Evolutionary conservation across 2,113 vertebrate genomes (phyloP), one percentile per base, ranked within the genome.

Genomic region (Ceyx margarethae): DNA sequence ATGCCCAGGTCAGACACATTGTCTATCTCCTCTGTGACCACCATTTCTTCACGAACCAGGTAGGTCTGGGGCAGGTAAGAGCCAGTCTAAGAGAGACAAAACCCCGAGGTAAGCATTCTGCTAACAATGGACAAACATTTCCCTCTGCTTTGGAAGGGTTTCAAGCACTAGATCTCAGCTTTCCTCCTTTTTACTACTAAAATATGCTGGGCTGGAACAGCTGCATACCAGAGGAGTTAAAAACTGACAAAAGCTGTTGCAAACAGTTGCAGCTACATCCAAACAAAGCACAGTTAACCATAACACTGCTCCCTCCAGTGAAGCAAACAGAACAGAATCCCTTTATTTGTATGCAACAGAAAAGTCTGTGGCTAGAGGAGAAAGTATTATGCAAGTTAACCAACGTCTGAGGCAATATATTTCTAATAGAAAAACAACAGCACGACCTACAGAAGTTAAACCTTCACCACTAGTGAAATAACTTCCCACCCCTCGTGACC

Each of bases 41-140:
- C 98, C 97, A 99, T 97, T 90, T 99, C 99, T 97, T 99, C 99
- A 58, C 97, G 98, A 89, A 99, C 98, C 86, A 99, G 94, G 58
- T 99, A 99, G 15, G 98, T 98, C 93, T 98, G 98, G 66, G 97
- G 97, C 94, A 98, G 94, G 93, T 99, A 99, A 17, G 98, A 98
- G 53, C 98, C 99, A 48, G 98, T 98, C 99, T 99, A 89, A 21
- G 85, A 83, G 51, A 62, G 43, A 65, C 6, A 89, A 51, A 65
- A 7, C 10, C 35, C n/a, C 28, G 20, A 76, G 28, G 51, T n/a
- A 57, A 58, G 23, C 28, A 35, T 50, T 37, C 64, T 50, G 60
- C 51, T 33, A 69, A 31, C 31, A 18, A 13, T 0, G 8, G 13
- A 40, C 45, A 7, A 10, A 11, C 62, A 4, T 20, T 61, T 45